These are phyloP conservation scores for Indicator maculatus DNA, from an alignment of 2,113 vertebrate genomes.

Conservation along the genomic window DNA sequence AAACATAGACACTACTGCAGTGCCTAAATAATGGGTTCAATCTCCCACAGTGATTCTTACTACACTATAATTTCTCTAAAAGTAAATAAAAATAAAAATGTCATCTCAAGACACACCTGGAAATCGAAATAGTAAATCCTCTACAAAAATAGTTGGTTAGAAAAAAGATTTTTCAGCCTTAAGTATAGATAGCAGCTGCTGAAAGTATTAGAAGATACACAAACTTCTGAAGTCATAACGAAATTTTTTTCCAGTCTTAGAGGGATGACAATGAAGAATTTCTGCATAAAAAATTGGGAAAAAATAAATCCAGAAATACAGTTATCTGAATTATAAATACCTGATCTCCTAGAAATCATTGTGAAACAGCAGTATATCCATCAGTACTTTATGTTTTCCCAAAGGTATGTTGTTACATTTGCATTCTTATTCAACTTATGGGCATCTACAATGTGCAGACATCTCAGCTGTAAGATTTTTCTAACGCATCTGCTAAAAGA, in stretches of 20 bases:
- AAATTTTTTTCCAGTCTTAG: background rate
- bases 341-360: background rate
- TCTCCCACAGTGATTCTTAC: background rate
- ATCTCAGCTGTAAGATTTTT: background rate
- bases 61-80: background rate
- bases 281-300: background rate
- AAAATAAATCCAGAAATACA: background rate
- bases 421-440: background rate
- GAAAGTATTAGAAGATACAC: background rate
- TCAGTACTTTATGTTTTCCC: background rate
- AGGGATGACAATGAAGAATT: background rate
- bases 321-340: background rate
- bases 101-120: background rate
- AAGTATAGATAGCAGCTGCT: background rate
- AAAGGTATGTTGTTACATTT: background rate
- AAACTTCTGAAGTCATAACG: background rate
- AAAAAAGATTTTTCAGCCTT: background rate
- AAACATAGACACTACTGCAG: background rate
- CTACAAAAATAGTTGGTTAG: background rate
- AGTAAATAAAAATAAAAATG: background rate
- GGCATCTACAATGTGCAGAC: background rate
- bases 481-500: background rate
- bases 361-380: background rate
- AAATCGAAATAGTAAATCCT: background rate
- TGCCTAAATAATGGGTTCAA: background rate